Base-by-base conservation (phyloP, 2,888 invertebrate genomes). In the Melinaea menophilus region DNA sequence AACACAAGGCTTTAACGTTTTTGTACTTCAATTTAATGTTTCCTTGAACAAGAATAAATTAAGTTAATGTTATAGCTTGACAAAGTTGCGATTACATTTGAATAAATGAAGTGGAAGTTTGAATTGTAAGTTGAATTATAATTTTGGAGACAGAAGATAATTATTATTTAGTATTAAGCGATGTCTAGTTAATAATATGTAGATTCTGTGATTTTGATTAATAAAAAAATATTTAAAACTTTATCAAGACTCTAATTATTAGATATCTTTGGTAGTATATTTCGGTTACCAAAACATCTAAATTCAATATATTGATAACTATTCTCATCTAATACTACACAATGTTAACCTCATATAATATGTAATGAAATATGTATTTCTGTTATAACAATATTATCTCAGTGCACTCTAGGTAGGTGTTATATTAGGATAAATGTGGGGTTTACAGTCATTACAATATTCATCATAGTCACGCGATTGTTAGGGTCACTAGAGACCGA, bases 121-220 rank as follows among this genome's bases (percentile, higher is more conserved):
- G 60, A 62, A 67, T 62, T 58, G 58, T 60, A 62, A 55, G 34
- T 58, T 60, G 55, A 46, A 22, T 48, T 41, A 54, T 57, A 48
- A 67, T 62, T 64, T 64, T 47, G 45, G 45, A 45, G 56, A 61
- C 31, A 9, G 11, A 51, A 59, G 13, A 37, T 5, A 51, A 5
- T 41, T 9, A 41, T 41, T 41, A 11, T 11, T 41, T 7, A 22
- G 9, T 41, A 5, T 41, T 9, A 9, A 3, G 41, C 11, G 41
- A 37, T 37, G 41, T 41, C 41, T 41, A 41, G 5, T 9, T 41
- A 37, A 37, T 37, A 37, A 37, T 4, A 7, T 41, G 11, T 3
- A 9, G 41, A 11, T 5, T 3, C 9, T 41, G 7, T 1, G 41
- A 41, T 9, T 41, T 11, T 41, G 37, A 37, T 37, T 41, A 9